These are phyloP conservation scores for Elaphurus davidianus DNA, from an alignment of 2,113 vertebrate species.

Conservation along the genomic window DNA sequence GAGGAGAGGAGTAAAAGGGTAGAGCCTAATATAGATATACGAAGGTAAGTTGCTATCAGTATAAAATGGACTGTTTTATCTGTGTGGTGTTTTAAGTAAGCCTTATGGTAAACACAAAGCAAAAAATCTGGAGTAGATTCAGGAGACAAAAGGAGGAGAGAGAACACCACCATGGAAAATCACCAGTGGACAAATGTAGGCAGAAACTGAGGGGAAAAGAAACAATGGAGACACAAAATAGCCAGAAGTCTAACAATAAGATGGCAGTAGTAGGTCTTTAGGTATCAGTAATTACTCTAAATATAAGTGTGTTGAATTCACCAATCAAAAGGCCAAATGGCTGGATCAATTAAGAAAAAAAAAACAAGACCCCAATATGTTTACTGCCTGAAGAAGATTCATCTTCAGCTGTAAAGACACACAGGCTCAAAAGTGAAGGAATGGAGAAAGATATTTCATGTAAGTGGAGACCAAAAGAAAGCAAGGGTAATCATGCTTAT, in stretches of 20 bases:
- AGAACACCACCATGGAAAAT: not conserved
- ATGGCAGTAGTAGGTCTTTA: not conserved
- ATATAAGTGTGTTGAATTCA: not conserved
- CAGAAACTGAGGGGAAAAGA: not conserved
- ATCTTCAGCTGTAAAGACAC: not conserved
- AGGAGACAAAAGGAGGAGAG: not conserved
- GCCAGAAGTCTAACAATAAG: not conserved
- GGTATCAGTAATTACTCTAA: not conserved
- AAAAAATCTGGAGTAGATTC: not conserved
- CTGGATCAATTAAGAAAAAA: not conserved
- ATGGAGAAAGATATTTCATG: not conserved
- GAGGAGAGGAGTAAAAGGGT: not conserved
- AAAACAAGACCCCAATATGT: not conserved
- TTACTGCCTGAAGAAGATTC: not conserved
- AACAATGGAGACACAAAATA: not conserved
- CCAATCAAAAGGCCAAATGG: not conserved
- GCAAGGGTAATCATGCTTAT: not conserved
- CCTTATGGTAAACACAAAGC: not conserved
- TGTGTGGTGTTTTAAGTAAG: not conserved
- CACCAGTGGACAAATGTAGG: not conserved
- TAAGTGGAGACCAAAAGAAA: not conserved
- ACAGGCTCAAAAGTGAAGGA: not conserved
- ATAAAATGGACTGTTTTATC: not conserved
- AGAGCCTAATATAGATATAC: not conserved
- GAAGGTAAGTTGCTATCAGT: not conserved